Evolutionary conservation across 2,113 vertebrate species (phyloP), one percentile per base, ranked within the genome.

Genomic region (Dromaius novaehollandiae): DNA sequence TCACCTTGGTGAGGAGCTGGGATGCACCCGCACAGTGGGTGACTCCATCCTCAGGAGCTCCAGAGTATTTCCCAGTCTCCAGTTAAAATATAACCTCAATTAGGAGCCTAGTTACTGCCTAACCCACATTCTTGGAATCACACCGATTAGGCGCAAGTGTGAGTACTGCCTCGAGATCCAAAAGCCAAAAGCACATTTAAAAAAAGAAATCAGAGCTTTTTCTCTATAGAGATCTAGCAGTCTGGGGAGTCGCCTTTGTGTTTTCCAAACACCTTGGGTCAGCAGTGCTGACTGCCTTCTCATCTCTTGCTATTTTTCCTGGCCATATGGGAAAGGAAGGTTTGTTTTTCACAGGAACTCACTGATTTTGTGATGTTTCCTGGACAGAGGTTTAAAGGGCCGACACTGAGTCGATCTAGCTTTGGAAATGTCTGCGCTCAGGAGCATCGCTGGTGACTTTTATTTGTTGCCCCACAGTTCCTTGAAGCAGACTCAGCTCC

Each of bases 401-500:
- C 20, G 55, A 13, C 34, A 15, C 40, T 32, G 61, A 66, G 38
- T 13, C 24, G 50, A 65, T 36, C 15, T 3, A 55, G 34, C 42
- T 40, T 61, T 16, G 44, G 36, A 61, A 56, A n/a, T 7, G 15
- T 10, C 84, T 61, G 30, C 40, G 9, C 15, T 46, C 28, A 6
- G 34, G 63, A 80, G 0, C 64, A 21, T 1, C 0, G 0, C 6
- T 21, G 51, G 65, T 61, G 50, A 14, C 73, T 86, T 53, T 40
- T 69, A 46, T 53, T 58, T 48, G 1, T 19, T 81, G 61, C 69
- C 74, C 70, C 78, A 53, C 48, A 40, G 9, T 50, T 25, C 81
- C 89, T 48, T 53, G 56, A 50, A 93, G 82, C 69, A 82, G 64
- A 14, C 48, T 91, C 76, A 66, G 64, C 90, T 88, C 63, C 89